Evolutionary conservation across 2,113 vertebrate genomes (phyloP).

Genomic region (Potamarius usumacintae): DNA sequence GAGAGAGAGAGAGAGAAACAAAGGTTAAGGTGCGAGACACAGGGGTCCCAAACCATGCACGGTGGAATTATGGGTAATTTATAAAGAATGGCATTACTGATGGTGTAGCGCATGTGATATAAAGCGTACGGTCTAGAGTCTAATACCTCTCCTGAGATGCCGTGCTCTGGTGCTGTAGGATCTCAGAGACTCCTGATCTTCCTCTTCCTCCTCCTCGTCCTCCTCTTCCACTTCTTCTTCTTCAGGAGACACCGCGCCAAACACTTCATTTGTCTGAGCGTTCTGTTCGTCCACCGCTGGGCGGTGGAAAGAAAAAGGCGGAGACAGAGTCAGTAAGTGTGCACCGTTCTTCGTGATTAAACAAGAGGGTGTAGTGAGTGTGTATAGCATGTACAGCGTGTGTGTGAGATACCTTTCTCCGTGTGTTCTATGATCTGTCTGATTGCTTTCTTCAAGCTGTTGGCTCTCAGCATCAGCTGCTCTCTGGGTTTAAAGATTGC

Average conservation of each 20-base stretch:
- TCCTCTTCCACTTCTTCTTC: slow-evolving; percentile 72
- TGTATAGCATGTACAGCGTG: background rate
- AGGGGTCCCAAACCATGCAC: background rate
- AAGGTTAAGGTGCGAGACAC: background rate
- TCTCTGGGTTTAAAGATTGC: slow-evolving; percentile 91
- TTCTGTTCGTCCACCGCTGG: slow-evolving; percentile 97
- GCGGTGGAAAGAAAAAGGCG: background rate
- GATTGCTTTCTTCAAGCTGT: slow-evolving; percentile 97
- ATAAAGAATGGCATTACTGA: background rate
- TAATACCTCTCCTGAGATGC: slow-evolving; percentile 77
- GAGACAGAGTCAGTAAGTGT: background rate
- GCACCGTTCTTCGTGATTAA: background rate
- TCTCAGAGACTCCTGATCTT: slow-evolving; percentile 72
- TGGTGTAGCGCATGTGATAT: background rate
- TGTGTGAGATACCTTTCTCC: slow-evolving; percentile 81
- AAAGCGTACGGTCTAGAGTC: too few relatives aligned
- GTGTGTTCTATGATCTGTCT: slow-evolving; percentile 97
- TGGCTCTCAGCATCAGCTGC: slow-evolving; percentile 95
- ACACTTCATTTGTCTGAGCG: slow-evolving; percentile 85
- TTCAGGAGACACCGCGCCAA: slow-evolving; percentile 68
- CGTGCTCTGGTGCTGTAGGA: slow-evolving; percentile 72
- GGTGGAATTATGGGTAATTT: background rate
- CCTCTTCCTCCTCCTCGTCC: slow-evolving; percentile 60
- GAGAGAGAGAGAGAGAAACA: background rate
- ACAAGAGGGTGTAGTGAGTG: background rate